phyloP scores from a whole-genome alignment of 1,140 invertebrate genomes.

The Drosophila obscura region DNA sequence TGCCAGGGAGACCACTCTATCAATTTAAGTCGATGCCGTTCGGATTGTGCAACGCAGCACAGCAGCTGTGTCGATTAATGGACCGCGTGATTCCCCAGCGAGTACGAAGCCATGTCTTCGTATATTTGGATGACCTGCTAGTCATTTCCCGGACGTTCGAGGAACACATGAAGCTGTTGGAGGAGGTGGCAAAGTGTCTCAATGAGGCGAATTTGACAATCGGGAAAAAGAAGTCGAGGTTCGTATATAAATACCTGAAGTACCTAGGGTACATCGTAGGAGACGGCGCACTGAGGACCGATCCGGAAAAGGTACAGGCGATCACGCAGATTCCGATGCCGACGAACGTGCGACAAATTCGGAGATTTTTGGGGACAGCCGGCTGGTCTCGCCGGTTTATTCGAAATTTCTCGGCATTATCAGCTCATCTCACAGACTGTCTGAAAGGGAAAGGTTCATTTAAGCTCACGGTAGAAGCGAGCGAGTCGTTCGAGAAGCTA shows the following conservation, averaged over 20 bases:
- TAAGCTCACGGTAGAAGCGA: not conserved
- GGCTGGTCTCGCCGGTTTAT: slow-evolving; percentile 79
- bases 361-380: slow-evolving; percentile 55
- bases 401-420: slow-evolving; percentile 51
- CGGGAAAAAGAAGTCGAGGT: slow-evolving; percentile 16
- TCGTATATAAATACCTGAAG: no score
- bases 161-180: slow-evolving; percentile 43
- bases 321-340: not conserved
- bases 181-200: slow-evolving; percentile 8
- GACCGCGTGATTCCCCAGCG: slow-evolving; percentile 29
- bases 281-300: no score
- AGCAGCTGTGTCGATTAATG: slow-evolving; percentile 5
- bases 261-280: no score
- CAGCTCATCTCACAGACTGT: slow-evolving; percentile 24
- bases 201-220: slow-evolving; percentile 17
- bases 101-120: slow-evolving; percentile 42
- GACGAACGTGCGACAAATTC: slow-evolving; percentile 9
- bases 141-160: slow-evolving; percentile 48
- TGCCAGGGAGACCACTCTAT: slow-evolving; percentile 69
- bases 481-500: slow-evolving; percentile 5
- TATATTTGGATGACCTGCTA: slow-evolving; percentile 69
- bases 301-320: not conserved
- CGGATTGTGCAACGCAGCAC: slow-evolving; percentile 80
- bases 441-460: slow-evolving; percentile 34
- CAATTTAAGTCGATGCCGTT: slow-evolving; percentile 83